These are phyloP conservation scores for Hippocampus guttulatus DNA, from an alignment of 2,113 vertebrate species.

Conservation along the genomic window DNA sequence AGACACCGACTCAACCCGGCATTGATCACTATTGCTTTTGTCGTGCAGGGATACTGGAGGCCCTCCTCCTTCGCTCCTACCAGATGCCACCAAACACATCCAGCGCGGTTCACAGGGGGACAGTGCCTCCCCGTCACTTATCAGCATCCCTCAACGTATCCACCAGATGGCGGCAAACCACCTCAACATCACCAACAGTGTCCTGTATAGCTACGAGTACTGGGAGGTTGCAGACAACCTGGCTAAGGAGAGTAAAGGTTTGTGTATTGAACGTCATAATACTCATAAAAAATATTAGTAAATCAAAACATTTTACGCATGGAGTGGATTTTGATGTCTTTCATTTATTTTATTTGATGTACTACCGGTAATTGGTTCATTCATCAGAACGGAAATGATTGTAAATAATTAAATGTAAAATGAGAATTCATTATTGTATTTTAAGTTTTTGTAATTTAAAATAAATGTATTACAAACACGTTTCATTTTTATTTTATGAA, in stretches of 20 bases:
- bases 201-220: constrained; percentile 97
- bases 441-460: too few species aligned
- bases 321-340: too few species aligned
- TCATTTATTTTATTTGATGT: too few species aligned
- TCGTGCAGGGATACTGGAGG: constrained; percentile 74
- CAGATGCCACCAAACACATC: constrained; percentile 79
- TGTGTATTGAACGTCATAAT: neutral
- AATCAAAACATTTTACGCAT: too few species aligned
- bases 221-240: constrained; percentile 98
- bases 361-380: too few species aligned
- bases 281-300: too few species aligned
- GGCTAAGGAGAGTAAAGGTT: constrained; percentile 94
- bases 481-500: too few species aligned
- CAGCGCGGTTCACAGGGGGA: constrained; percentile 78
- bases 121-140: constrained; percentile 74
- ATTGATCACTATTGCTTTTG: constrained; percentile 6
- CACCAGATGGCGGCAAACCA: constrained; percentile 99
- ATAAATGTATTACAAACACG: too few species aligned
- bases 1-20: neutral
- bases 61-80: constrained; percentile 74
- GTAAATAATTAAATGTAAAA: neutral
- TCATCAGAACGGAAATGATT: neutral
- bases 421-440: neutral
- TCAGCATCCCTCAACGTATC: constrained; percentile 96
- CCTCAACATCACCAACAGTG: constrained; percentile 97